A percentile compares a stretch with the other conserved stretches of the same genome.
phyloP scores from a whole-genome alignment of 2,888 invertebrate species.

The Oscheius sp. region DNA sequence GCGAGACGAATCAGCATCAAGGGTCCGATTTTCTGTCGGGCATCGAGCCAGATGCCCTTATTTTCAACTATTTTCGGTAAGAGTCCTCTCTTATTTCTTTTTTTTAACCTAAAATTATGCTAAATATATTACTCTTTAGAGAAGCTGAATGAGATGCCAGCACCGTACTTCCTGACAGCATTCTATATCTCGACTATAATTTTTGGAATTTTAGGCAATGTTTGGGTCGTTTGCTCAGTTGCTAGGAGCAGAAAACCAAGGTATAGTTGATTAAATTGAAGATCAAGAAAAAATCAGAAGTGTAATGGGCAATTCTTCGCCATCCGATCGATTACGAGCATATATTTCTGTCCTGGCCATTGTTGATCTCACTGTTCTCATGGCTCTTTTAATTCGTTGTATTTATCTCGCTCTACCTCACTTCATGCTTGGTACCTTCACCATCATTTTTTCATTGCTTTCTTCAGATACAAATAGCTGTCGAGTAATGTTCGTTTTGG shows the following conservation, averaged over 20 bases:
- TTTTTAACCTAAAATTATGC: not conserved
- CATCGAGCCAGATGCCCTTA: not conserved
- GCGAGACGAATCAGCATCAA: not conserved
- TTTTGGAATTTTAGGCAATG: constrained; percentile 64
- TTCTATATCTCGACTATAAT: constrained; percentile 56
- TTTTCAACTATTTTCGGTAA: constrained; percentile 9
- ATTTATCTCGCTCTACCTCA: constrained; percentile 62
- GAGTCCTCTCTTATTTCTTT: not conserved
- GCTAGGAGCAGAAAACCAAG: constrained; percentile 60
- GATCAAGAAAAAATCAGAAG: too few species aligned
- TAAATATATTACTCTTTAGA: not conserved
- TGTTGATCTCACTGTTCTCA: constrained; percentile 64
- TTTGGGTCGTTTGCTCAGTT: constrained; percentile 67
- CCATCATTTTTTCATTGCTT: not conserved
- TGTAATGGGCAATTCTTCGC: constrained; percentile 42
- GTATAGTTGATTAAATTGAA: constrained; percentile 28
- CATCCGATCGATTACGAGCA: constrained; percentile 55
- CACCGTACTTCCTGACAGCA: constrained; percentile 44
- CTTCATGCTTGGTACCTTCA: constrained; percentile 58
- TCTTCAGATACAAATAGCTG: constrained; percentile 56
- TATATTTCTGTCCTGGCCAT: constrained; percentile 67
- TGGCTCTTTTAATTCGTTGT: constrained; percentile 58
- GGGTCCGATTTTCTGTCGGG: constrained; percentile 9
- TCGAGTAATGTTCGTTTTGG: constrained; percentile 61
- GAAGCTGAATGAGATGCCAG: constrained; percentile 34